Conservation (phyloP, 1,140 invertebrate species). For the Zaprionus inermis region DNA sequence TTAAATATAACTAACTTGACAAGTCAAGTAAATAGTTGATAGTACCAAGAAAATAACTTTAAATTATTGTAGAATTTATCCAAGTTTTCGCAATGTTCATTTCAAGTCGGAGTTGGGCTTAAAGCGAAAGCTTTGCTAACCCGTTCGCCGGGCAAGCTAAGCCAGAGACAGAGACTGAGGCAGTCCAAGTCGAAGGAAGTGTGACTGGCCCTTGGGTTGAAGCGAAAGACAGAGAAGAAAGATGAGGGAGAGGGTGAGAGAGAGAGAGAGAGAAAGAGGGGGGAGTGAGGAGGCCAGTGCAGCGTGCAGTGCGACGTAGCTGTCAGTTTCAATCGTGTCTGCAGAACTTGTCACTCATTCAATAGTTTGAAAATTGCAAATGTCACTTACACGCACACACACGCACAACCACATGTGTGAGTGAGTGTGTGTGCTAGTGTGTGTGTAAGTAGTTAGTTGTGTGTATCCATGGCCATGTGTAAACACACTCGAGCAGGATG, state of each 20-base stretch:
- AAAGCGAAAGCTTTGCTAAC: constrained; percentile 10
- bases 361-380: constrained; percentile 84
- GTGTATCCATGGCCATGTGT: constrained; percentile 41
- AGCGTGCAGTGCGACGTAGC: constrained; percentile 38
- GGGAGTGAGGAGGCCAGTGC: not conserved
- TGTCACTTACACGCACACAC: constrained; percentile 75
- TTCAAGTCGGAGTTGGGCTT: constrained; percentile 3
- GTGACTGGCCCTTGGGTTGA: constrained; percentile 22
- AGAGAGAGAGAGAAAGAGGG: not conserved
- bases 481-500: constrained; percentile 68
- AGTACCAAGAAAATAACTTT: not conserved
- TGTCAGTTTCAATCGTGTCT: constrained; percentile 84
- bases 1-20: too few relatives aligned
- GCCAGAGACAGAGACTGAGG: not conserved
- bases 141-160: not conserved
- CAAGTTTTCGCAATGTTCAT: constrained; percentile 25
- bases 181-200: constrained; percentile 9
- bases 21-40: constrained; percentile 30
- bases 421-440: constrained; percentile 4
- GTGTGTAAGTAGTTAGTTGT: constrained; percentile 21
- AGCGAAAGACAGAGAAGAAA: not conserved
- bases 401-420: constrained; percentile 22
- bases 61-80: constrained; percentile 16
- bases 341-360: constrained; percentile 84
- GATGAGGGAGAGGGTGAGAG: not conserved